Conservation (phyloP, 2,797 vertebrate species). For the Diplodus sargus region DNA sequence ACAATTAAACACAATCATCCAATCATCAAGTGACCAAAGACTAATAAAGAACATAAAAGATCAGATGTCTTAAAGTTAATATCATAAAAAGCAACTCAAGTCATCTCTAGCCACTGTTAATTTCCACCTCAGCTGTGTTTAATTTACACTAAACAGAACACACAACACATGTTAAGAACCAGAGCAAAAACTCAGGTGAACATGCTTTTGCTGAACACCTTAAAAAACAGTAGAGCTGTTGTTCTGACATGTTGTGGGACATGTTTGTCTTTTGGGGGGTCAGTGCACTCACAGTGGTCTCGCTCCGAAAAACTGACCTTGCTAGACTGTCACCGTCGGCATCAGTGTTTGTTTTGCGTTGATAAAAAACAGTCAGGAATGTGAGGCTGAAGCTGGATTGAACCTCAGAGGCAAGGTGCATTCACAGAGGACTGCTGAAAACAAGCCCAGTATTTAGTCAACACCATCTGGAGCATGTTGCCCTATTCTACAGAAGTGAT, state of each 20-base stretch:
- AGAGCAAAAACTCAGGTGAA: neutral
- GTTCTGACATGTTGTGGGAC: slow-evolving; percentile 8
- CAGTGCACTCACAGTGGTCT: slow-evolving; percentile 12
- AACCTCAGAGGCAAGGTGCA: slow-evolving; percentile 38
- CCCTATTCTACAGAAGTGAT: neutral
- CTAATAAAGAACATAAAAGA: neutral
- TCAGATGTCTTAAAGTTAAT: neutral
- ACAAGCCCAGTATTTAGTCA: slow-evolving; percentile 20
- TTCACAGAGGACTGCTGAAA: neutral
- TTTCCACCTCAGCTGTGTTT: neutral
- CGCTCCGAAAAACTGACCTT: slow-evolving; percentile 51
- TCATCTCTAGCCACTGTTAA: neutral
- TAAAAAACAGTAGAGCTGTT: slow-evolving; percentile 42
- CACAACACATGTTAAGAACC: neutral
- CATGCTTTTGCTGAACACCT: neutral
- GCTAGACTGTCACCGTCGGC: slow-evolving; percentile 30
- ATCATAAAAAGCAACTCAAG: neutral
- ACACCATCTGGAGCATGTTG: neutral
- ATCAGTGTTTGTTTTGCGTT: slow-evolving; percentile 70
- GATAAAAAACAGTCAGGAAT: slow-evolving; percentile 77
- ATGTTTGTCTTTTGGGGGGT: slow-evolving; percentile 17
- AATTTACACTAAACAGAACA: neutral
- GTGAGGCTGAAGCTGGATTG: slow-evolving; percentile 55
- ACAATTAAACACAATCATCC: neutral
- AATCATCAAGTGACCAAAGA: neutral